phyloP scores from a whole-genome alignment of 1,140 invertebrate genomes.

The Brachionus rubens region DNA sequence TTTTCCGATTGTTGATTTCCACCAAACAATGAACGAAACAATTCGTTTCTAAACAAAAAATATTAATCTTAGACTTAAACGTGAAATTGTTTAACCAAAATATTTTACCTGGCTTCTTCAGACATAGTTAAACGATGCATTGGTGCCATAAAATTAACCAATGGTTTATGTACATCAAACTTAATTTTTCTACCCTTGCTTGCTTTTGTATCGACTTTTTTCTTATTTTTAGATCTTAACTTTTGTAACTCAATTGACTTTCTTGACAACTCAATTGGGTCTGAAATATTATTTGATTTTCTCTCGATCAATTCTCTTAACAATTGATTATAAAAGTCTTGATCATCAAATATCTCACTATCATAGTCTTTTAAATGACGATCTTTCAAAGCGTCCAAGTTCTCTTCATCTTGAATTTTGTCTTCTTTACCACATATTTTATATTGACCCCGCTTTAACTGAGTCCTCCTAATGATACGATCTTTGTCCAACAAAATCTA shows the following conservation, averaged over 20 bases:
- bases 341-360: constrained; percentile 87
- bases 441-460: constrained; percentile 73
- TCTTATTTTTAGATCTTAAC: constrained; percentile 75
- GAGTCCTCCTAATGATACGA: constrained; percentile 75
- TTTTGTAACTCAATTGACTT: constrained; percentile 87
- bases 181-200: constrained; percentile 84
- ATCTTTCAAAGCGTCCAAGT: constrained; percentile 49
- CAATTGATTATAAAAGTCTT: constrained; percentile 91
- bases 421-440: constrained; percentile 67
- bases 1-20: neutral
- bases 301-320: constrained; percentile 85
- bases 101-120: constrained; percentile 65
- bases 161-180: constrained; percentile 81
- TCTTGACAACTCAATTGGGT: constrained; percentile 65
- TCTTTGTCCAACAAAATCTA: constrained; percentile 72
- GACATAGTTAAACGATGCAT: constrained; percentile 69
- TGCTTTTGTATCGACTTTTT: constrained; percentile 81
- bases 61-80: neutral
- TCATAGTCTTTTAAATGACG: constrained; percentile 67
- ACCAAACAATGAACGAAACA: constrained; percentile 47
- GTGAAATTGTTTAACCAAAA: neutral
- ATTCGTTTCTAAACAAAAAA: constrained; percentile 44
- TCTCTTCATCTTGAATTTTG: constrained; percentile 50
- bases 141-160: constrained; percentile 90
- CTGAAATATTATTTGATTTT: constrained; percentile 75